Percentiles rank a stretch among this genome's conserved stretches.
Evolutionary conservation across 2,888 invertebrate genomes (phyloP).

Genomic region (Trissoscelio sp.): DNA sequence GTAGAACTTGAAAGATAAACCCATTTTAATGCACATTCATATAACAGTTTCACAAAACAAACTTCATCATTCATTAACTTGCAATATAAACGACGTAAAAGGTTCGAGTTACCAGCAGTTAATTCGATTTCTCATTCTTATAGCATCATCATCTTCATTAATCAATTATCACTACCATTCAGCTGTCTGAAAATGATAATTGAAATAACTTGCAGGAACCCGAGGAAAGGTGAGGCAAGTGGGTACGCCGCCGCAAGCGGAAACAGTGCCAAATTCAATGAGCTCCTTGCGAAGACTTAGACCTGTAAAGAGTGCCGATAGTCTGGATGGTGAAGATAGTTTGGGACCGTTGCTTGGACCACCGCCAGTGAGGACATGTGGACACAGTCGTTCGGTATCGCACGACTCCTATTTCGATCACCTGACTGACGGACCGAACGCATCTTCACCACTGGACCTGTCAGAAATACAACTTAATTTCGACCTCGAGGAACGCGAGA

Average conservation of each 20-base stretch:
- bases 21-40: neutral
- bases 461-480: constrained; percentile 94
- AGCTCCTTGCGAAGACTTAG: constrained; percentile 84
- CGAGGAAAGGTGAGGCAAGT: constrained; percentile 84
- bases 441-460: constrained; percentile 86
- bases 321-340: constrained; percentile 83
- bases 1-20: neutral
- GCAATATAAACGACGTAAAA: neutral
- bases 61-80: constrained; percentile 5
- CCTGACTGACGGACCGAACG: constrained; percentile 86
- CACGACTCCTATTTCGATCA: constrained; percentile 97
- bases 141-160: neutral
- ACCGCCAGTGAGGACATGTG: constrained; percentile 83
- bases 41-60: neutral
- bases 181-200: neutral
- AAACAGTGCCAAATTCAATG: constrained; percentile 79
- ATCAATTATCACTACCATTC: neutral
- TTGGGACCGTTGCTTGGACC: constrained; percentile 83
- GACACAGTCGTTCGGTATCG: constrained; percentile 90
- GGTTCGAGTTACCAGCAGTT: constrained; percentile 42
- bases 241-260: constrained; percentile 84
- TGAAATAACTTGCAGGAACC: constrained; percentile 57
- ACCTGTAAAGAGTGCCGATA: constrained; percentile 89
- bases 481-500: constrained; percentile 93
- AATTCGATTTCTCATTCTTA: neutral